Conservation (phyloP, 2,888 invertebrate genomes). For the Boloria selene region DNA sequence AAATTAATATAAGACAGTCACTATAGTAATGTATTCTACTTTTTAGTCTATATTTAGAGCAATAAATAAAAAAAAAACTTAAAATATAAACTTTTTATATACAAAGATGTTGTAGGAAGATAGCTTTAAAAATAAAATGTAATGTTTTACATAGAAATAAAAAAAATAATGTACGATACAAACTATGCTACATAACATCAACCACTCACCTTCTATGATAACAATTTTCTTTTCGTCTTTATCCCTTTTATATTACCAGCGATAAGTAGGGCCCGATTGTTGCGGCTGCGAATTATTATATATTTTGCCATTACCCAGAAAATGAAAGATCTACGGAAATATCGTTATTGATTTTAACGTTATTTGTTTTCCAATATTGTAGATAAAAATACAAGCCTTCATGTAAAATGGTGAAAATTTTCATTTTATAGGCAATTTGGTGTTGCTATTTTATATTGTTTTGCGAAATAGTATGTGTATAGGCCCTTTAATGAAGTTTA, state of each 20-base stretch:
- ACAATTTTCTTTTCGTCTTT: slow-evolving; percentile 73
- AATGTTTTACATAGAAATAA: no score
- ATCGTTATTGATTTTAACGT: slow-evolving; percentile 9
- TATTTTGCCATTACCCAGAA: slow-evolving; percentile 47
- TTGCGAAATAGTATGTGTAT: no score
- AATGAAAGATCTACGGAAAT: slow-evolving; percentile 44
- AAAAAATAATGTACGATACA: not conserved
- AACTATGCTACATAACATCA: slow-evolving; percentile 38
- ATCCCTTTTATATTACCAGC: slow-evolving; percentile 63
- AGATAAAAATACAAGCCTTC: not conserved
- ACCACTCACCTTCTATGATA: slow-evolving; percentile 67
- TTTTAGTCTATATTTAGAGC: no score
- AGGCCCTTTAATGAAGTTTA: no score
- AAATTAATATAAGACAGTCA: no score
- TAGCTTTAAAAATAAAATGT: no score
- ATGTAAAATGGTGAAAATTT: not conserved
- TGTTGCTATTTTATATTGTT: no score
- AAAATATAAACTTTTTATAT: no score
- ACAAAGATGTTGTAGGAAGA: no score
- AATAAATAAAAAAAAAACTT: no score
- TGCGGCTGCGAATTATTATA: slow-evolving; percentile 50
- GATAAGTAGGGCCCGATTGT: slow-evolving; percentile 63
- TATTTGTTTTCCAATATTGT: slow-evolving; percentile 5
- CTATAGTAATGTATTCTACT: no score
- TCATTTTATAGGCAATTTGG: no score